These are phyloP conservation scores for Sebastes baramenuke DNA, from an alignment of 2,797 vertebrate genomes.

Conservation along the genomic window DNA sequence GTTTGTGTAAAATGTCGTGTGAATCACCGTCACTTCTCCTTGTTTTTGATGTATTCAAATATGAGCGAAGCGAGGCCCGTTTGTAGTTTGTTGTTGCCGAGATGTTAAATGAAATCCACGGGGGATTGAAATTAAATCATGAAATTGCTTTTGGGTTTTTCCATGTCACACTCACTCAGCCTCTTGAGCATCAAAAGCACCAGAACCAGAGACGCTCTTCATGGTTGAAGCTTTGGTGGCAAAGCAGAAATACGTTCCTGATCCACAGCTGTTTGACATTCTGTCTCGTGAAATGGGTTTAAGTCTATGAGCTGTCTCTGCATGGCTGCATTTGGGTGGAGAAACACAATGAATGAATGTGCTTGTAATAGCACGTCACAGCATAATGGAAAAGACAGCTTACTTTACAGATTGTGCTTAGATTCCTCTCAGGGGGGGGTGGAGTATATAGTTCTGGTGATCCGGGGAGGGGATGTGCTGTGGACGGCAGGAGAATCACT, in stretches of 20 bases:
- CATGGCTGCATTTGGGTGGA: slow-evolving; percentile 68
- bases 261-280: slow-evolving; percentile 62
- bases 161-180: slow-evolving; percentile 9
- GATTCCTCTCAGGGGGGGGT: slow-evolving; percentile 37
- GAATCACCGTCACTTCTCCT: slow-evolving; percentile 2
- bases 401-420: slow-evolving; percentile 65
- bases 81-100: neutral
- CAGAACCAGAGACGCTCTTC: slow-evolving; percentile 1
- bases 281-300: slow-evolving; percentile 46
- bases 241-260: slow-evolving; percentile 19
- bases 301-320: slow-evolving; percentile 50
- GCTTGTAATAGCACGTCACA: slow-evolving; percentile 63
- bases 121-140: slow-evolving; percentile 11
- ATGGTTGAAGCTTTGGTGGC: slow-evolving; percentile 26
- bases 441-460: slow-evolving; percentile 15
- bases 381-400: slow-evolving; percentile 72
- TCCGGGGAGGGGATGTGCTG: slow-evolving; percentile 25
- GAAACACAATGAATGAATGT: slow-evolving; percentile 70
- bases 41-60: neutral
- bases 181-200: slow-evolving; percentile 18
- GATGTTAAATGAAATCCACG: slow-evolving; percentile 4
- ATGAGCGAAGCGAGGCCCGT: neutral
- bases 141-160: slow-evolving; percentile 37
- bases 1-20: slow-evolving; percentile 1
- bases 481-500: slow-evolving; percentile 30